These are phyloP conservation scores for Nephotettix cincticeps DNA, from an alignment of 1,140 invertebrate genomes.

Conservation along the genomic window DNA sequence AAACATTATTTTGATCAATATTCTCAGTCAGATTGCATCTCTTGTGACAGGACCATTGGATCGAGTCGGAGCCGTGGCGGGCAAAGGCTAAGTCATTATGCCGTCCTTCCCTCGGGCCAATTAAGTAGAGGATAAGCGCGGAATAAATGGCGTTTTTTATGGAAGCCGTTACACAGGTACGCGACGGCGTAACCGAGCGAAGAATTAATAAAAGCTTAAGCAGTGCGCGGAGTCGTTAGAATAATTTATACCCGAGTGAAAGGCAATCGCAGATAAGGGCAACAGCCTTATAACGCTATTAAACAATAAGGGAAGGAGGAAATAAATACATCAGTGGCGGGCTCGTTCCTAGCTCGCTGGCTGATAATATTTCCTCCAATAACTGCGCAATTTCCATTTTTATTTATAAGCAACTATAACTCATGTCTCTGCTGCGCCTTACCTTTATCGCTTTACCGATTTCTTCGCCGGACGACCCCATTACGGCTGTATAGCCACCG, in stretches of 20 bases:
- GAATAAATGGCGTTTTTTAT: not conserved
- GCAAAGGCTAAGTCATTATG: not conserved
- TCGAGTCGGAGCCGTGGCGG: too few relatives aligned
- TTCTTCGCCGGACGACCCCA: not conserved
- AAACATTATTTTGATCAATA: too few relatives aligned
- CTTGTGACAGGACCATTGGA: too few relatives aligned
- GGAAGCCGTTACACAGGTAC: not conserved
- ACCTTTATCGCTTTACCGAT: slow-evolving; percentile 3
- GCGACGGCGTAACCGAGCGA: not conserved
- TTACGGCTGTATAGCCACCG: too few relatives aligned
- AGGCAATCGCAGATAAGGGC: not conserved
- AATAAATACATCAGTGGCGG: not conserved
- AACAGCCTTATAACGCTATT: not conserved
- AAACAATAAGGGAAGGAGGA: slow-evolving; percentile 5
- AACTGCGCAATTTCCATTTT: slow-evolving; percentile 12
- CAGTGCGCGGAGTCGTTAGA: not conserved
- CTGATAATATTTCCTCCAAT: slow-evolving; percentile 6
- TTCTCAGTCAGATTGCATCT: too few relatives aligned
- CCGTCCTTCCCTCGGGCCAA: not conserved
- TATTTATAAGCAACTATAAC: slow-evolving; percentile 5
- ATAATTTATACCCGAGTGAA: slow-evolving; percentile 3
- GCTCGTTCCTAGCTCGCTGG: not conserved
- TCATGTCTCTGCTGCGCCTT: not conserved
- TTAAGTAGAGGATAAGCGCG: slow-evolving; percentile 5
- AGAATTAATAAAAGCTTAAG: slow-evolving; percentile 15